Evolutionary conservation across 2,888 invertebrate species (phyloP).

Genomic region (Sthenelais limicola): DNA sequence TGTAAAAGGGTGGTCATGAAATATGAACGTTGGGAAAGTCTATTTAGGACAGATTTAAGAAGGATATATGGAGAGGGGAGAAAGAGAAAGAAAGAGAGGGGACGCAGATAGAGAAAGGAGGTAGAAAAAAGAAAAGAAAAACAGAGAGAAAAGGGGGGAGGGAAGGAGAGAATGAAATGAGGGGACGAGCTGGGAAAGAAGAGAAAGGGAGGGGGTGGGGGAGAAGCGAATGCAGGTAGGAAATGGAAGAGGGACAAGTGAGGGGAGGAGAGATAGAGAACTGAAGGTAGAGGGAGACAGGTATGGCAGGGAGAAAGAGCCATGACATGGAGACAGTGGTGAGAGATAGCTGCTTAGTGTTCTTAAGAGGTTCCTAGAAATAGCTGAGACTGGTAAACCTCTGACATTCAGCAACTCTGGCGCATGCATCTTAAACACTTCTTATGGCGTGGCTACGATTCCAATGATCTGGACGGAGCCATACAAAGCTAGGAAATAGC

Average conservation of each 20-base stretch:
- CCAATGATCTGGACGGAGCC: too few species aligned
- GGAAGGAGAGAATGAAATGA: background rate
- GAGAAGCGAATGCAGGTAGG: background rate
- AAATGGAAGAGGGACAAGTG: background rate
- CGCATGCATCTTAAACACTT: too few species aligned
- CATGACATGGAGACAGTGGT: background rate
- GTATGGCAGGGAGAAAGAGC: background rate
- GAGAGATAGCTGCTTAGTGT: too few species aligned
- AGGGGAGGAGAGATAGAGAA: conserved; percentile 1
- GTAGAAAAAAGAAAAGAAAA: background rate
- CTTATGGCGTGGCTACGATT: too few species aligned
- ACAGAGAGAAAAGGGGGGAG: background rate
- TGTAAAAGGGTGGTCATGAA: too few species aligned
- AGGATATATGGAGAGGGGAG: background rate
- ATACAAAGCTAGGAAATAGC: too few species aligned
- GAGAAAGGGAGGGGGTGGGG: background rate
- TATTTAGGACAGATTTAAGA: too few species aligned
- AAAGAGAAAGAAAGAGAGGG: background rate
- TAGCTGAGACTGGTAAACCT: too few species aligned
- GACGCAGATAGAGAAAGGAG: background rate
- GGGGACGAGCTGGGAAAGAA: background rate
- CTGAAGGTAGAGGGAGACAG: background rate
- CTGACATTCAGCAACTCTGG: too few species aligned
- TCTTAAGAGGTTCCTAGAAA: too few species aligned
- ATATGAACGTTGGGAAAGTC: too few species aligned